A percentile compares a stretch with the other conserved stretches of the same genome.
phyloP scores from a whole-genome alignment of 2,888 invertebrate species.

The Leptothorax acervorum region DNA sequence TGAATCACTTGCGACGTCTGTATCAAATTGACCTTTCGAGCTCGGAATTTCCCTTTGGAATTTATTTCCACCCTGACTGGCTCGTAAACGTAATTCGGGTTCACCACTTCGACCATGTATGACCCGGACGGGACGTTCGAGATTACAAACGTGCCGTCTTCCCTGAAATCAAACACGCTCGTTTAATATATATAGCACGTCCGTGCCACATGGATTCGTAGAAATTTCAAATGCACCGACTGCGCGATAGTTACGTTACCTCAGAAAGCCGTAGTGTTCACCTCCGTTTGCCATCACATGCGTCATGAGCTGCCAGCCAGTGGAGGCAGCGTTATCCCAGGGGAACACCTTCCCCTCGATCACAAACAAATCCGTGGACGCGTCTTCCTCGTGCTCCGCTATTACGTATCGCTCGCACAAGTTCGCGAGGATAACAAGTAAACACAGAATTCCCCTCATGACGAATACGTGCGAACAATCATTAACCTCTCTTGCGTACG shows the following conservation, averaged over 20 bases:
- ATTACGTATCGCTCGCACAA: conserved; percentile 55
- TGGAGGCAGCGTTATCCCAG: conserved; percentile 88
- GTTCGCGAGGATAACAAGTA: conserved; percentile 63
- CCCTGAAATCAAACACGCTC: conserved; percentile 86
- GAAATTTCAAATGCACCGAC: too few species aligned
- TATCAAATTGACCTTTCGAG: conserved; percentile 96
- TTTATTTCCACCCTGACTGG: conserved; percentile 98
- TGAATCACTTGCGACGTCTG: conserved; percentile 96
- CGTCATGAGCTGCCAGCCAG: conserved; percentile 92
- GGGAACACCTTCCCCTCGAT: conserved; percentile 94
- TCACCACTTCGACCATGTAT: conserved; percentile 96
- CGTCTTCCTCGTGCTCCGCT: conserved; percentile 85
- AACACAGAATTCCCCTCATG: conserved; percentile 40
- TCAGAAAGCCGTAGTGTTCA: conserved; percentile 94
- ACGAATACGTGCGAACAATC: not conserved
- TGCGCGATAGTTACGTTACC: conserved; percentile 82
- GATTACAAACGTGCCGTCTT: conserved; percentile 96
- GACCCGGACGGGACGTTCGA: conserved; percentile 96
- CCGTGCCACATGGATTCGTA: not conserved
- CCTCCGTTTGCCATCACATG: conserved; percentile 95
- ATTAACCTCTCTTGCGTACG: not conserved
- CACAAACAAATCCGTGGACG: conserved; percentile 88
- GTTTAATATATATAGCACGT: not conserved
- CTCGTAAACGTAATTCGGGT: conserved; percentile 97
- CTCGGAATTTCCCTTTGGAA: conserved; percentile 98